These are phyloP conservation scores for Ectemnius lituratus DNA, from an alignment of 2,888 invertebrate genomes.

Conservation along the genomic window DNA sequence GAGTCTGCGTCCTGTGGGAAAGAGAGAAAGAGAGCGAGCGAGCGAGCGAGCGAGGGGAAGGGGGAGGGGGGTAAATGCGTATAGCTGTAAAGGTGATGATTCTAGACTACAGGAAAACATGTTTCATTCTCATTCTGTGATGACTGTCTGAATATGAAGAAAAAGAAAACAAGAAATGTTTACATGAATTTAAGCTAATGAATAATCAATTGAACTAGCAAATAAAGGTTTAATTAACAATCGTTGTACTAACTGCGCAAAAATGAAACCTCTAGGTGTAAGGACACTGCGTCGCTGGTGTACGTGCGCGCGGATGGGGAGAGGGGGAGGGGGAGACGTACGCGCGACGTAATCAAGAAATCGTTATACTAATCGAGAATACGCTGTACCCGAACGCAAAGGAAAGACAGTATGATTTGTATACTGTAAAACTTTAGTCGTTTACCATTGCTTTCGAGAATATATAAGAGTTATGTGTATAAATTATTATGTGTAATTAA, in stretches of 20 bases:
- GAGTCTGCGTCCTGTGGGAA: conserved; percentile 25
- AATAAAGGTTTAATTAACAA: conserved; percentile 65
- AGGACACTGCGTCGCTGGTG: conserved; percentile 24
- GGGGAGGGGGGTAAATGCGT: conserved; percentile 36
- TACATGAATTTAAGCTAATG: conserved; percentile 67
- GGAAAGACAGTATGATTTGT: conserved; percentile 65
- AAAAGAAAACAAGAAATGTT: conserved; percentile 60
- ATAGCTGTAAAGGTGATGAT: conserved; percentile 64
- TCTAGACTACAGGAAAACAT: conserved; percentile 61
- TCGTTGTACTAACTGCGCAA: conserved; percentile 67
- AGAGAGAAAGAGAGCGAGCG: too few species aligned
- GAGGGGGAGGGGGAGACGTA: not conserved
- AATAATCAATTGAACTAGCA: conserved; percentile 64
- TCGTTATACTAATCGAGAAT: conserved; percentile 28
- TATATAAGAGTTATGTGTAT: conserved; percentile 71
- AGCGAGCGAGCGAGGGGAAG: too few species aligned
- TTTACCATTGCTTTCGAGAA: conserved; percentile 72
- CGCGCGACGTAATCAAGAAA: conserved; percentile 24
- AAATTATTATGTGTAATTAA: conserved; percentile 74
- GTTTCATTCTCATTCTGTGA: conserved; percentile 76
- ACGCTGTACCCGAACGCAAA: conserved; percentile 48
- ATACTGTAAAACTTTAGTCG: conserved; percentile 69
- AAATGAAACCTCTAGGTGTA: conserved; percentile 55
- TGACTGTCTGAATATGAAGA: conserved; percentile 71
- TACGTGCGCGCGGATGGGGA: conserved; percentile 11